Base-by-base conservation (phyloP, 2,888 invertebrate genomes). In the Cactoblastis cactorum region DNA sequence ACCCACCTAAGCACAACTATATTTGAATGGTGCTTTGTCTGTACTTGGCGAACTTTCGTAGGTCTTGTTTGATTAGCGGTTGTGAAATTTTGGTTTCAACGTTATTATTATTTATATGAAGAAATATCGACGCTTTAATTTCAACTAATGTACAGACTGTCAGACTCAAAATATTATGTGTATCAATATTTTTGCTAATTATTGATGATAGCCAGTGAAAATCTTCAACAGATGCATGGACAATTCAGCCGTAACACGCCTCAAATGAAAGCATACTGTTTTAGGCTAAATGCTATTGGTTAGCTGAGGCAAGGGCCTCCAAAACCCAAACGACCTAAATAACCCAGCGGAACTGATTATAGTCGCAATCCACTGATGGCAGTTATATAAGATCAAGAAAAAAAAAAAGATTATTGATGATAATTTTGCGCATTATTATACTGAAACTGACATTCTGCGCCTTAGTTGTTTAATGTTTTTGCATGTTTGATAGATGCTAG, bases 1-100 rank as follows among this genome's bases (percentile, higher is more conserved):
- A 56, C 75, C 75, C 79, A 77, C 76, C 75, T 72, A 46, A 74
- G 78, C 83, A 82, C 78, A 75, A 77, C 62, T 63, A 2, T 5
- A 53, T 61, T 58, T 63, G 54, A 69, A 74, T 75, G 83, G 84
- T 85, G 84, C 83, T 83, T 80, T 53, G 71, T 76, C 82, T 77
- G 66, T 77, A 54, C 67, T 73, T 69, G 73, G 63, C 61, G 58
- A 61, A 69, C 62, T 61, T 37, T 60, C 57, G 24, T 60, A 57
- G 59, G 66, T 70, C 71, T 71, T 72, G 74, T 73, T 76, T 74
- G 41, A 71, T 70, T 72, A 78, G 79, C 73, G 77, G 85, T 83
- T 85, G 82, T 84, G 83, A 83, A 76, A 75, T 79, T 74, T 72
- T 62, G n/a, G 69, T 73, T 75, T 72, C 75, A 28, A 43, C 28